Evolutionary conservation across 2,797 vertebrate genomes (phyloP), one percentile per base, ranked within the genome.

Genomic region (Pipistrellus nathusii): DNA sequence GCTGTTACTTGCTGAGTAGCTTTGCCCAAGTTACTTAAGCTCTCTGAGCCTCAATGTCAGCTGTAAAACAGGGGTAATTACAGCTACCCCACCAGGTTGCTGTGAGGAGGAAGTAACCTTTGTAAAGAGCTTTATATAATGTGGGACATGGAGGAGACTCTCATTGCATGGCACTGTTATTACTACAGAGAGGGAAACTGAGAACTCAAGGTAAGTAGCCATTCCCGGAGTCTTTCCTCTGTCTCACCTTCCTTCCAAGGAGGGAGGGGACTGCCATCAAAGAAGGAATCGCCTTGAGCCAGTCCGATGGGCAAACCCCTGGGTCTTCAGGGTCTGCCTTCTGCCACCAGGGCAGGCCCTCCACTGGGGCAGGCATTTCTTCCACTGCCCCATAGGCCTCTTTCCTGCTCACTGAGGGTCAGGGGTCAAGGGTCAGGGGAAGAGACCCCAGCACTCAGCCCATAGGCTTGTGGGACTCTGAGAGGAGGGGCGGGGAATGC

Each of bases 391-490:
- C 15, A 6, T 4, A 13, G 21, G 8, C 55, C 66, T 85, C n/a
- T 14, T 59, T 20, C 78, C 72, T 59, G 25, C 41, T 85, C 59
- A 13, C 57, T 41, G 78, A 66, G 48, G 57, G 57, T 35, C 75
- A 66, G 48, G 57, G 57, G 55, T n/a, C 8, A 72, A 41, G 69
- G 53, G 35, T 17, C 53, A 18, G 13, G 64, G 27, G 75, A 32
- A 8, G 30, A 75, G 76, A 68, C 48, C 81, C 55, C 17, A 46
- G 80, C 21, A 32, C 32, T 57, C 62, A 66, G 73, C 44, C 83
- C 85, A 55, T 76, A 69, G 95, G 87, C 75, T 73, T 35, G 71
- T 53, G 68, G 87, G 81, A 81, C 82, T 92, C 59, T 25, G 86
- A 14, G 55, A 85, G 77, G 32, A 84, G 93, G 14, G 59, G n/a